Evolutionary conservation across 2,888 invertebrate genomes (phyloP).

Genomic region (Tridacna crocea): DNA sequence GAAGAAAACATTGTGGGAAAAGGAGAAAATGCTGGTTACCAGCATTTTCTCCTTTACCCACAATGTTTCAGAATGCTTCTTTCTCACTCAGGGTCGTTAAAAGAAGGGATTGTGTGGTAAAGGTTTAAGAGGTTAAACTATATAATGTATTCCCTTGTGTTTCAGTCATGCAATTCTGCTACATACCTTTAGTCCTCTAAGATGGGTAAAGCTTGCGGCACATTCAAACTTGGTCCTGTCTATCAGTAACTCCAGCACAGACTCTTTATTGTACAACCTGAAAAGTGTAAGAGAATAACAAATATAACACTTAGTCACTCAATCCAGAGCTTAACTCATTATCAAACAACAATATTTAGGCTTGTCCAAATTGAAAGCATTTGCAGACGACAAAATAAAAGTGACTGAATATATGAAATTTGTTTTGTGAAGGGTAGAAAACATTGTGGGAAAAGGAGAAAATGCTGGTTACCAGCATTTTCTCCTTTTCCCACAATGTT

Average conservation of each 20-base stretch:
- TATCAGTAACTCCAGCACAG: constrained; percentile 95
- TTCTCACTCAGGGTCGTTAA: too few relatives aligned
- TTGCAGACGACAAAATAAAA: too few relatives aligned
- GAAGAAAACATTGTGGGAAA: neutral
- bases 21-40: neutral
- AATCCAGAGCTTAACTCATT: too few relatives aligned
- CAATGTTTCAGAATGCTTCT: too few relatives aligned
- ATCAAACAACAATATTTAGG: too few relatives aligned
- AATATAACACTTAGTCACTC: neutral
- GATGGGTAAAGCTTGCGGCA: constrained; percentile 86
- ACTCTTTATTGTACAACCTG: constrained; percentile 95
- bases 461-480: neutral
- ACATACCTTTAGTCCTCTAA: constrained; percentile 91
- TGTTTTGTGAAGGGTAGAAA: neutral
- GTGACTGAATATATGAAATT: too few relatives aligned
- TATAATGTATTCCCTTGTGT: too few relatives aligned
- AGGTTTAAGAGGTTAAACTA: too few relatives aligned
- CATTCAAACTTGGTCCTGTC: constrained; percentile 88
- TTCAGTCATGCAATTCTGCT: too few relatives aligned
- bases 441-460: neutral
- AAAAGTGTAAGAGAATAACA: constrained; percentile 56
- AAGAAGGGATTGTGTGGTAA: too few relatives aligned
- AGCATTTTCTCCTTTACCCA: neutral
- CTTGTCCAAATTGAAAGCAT: too few relatives aligned
- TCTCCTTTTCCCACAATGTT: neutral